Evolutionary conservation across 2,797 vertebrate genomes (phyloP).

Genomic region (Novumbra hubbsi): DNA sequence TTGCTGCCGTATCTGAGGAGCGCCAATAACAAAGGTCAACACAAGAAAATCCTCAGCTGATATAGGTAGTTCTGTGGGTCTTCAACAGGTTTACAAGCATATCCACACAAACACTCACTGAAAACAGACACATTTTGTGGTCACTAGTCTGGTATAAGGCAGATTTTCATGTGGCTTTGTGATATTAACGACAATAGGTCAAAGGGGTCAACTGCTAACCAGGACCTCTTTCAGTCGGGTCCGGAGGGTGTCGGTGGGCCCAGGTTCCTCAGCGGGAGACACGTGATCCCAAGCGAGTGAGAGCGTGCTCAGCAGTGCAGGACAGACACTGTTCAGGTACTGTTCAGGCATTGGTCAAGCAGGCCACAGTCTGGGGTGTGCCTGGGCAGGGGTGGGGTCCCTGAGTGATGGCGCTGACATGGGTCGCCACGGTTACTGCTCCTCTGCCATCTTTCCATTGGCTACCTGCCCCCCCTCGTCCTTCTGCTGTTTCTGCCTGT

Average conservation of each 20-base stretch:
- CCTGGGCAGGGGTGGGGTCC: conserved; percentile 39
- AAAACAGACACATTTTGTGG: neutral
- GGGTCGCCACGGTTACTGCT: conserved; percentile 49
- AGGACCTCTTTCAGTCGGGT: neutral
- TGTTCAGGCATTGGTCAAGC: conserved; percentile 6
- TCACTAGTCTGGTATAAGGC: neutral
- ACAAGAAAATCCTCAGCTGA: conserved; percentile 1
- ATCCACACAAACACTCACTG: neutral
- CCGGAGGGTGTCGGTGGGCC: neutral
- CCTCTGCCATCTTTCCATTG: conserved; percentile 75
- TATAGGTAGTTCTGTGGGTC: conserved; percentile 31
- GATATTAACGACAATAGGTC: neutral
- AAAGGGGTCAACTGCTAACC: neutral
- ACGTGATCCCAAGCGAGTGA: conserved; percentile 10
- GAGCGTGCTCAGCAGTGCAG: conserved; percentile 32
- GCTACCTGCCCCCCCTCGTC: conserved; percentile 58
- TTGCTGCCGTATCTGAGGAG: conserved; percentile 3
- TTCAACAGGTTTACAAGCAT: neutral
- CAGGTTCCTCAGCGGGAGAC: neutral
- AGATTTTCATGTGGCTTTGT: neutral
- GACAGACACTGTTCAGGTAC: conserved; percentile 27
- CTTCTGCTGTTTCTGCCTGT: conserved; percentile 71
- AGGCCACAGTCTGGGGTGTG: conserved; percentile 3
- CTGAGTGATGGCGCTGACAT: conserved; percentile 55
- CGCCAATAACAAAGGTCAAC: neutral